A percentile compares a stretch with the other conserved stretches of the same genome.
phyloP scores from a whole-genome alignment of 2,113 vertebrate genomes.

The Clarias batrachus region DNA sequence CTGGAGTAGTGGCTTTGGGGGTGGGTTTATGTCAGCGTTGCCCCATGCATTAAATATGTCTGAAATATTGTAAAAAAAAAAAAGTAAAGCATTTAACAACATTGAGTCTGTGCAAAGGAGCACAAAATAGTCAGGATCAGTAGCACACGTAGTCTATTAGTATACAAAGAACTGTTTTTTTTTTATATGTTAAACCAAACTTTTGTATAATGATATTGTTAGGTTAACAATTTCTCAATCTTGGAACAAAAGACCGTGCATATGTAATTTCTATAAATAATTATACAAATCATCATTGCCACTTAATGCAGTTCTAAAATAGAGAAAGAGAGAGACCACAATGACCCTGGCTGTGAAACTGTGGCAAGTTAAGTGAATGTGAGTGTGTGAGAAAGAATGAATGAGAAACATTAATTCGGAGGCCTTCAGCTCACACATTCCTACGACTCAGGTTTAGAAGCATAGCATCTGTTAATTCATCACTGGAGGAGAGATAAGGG shows the following conservation, averaged over 20 bases:
- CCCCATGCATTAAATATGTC: no score
- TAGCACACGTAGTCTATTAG: not conserved
- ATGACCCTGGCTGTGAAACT: not conserved
- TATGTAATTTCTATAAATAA: not conserved
- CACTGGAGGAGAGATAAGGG: conserved; percentile 42
- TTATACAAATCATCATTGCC: not conserved
- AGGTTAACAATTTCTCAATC: not conserved
- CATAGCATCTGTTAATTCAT: conserved; percentile 58
- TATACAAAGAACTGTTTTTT: not conserved
- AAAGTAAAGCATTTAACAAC: not conserved
- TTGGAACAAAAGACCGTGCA: not conserved
- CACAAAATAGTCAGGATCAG: not conserved
- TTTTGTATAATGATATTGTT: not conserved
- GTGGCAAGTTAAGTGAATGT: not conserved
- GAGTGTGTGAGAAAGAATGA: conserved; percentile 8
- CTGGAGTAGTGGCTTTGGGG: no score
- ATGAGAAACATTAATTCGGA: conserved; percentile 48
- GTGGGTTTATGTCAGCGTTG: no score
- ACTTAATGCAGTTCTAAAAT: not conserved
- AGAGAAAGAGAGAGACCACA: not conserved
- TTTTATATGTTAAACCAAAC: not conserved
- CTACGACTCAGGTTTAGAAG: conserved; percentile 58
- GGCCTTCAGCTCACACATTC: conserved; percentile 54
- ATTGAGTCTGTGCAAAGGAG: not conserved
- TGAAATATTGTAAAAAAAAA: no score